phyloP scores from a whole-genome alignment of 2,888 invertebrate species.

The Catocala sponsa region DNA sequence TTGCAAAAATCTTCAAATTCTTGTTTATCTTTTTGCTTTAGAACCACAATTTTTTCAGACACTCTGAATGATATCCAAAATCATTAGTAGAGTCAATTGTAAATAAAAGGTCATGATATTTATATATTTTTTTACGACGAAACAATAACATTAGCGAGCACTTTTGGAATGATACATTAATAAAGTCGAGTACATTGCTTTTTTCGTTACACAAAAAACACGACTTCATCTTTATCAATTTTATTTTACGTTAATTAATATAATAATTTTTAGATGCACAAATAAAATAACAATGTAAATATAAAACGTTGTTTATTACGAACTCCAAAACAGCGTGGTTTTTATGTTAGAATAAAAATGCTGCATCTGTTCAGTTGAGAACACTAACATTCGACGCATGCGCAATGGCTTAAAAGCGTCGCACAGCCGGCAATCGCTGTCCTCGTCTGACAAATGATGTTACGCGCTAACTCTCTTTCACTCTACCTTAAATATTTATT shows the following conservation, averaged over 20 bases:
- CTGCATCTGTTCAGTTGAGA: conserved; percentile 18
- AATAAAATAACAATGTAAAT: conserved; percentile 9
- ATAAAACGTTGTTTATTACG: conserved; percentile 15
- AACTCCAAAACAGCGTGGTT: conserved; percentile 20
- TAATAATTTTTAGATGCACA: conserved; percentile 17
- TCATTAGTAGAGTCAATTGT: conserved; percentile 19
- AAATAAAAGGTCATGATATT: conserved; percentile 6
- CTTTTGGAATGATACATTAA: conserved; percentile 20
- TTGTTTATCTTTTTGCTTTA: conserved; percentile 19
- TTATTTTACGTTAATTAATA: conserved; percentile 23
- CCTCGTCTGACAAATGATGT: conserved; percentile 11
- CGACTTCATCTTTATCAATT: conserved; percentile 22
- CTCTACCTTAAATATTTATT: conserved; percentile 12
- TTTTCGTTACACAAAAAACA: conserved; percentile 25
- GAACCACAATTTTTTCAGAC: conserved; percentile 13
- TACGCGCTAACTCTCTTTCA: conserved; percentile 15
- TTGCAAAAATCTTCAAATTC: not conserved
- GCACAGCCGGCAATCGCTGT: not conserved
- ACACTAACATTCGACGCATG: conserved; percentile 11
- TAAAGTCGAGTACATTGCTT: conserved; percentile 15
- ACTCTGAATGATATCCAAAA: conserved; percentile 17
- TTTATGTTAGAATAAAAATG: conserved; percentile 21
- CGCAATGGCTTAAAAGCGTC: conserved; percentile 3
- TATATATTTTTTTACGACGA: conserved; percentile 8
- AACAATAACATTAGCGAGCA: conserved; percentile 17